Evolutionary conservation across 1,140 invertebrate genomes (phyloP).

Genomic region (Venturia canescens): DNA sequence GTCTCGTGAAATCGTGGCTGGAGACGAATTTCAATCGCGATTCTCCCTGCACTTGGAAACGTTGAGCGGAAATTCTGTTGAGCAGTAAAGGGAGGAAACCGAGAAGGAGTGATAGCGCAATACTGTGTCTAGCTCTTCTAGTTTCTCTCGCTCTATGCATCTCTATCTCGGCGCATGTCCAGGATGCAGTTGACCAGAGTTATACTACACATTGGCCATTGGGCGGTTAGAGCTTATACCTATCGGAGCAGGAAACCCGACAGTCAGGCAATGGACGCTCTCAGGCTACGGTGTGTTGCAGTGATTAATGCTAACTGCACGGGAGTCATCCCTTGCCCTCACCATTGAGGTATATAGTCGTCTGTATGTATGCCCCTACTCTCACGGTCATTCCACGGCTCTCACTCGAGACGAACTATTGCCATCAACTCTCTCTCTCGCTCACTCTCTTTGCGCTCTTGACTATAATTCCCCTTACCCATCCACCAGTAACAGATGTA

Average conservation of each 20-base stretch:
- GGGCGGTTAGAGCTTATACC: conserved; percentile 66
- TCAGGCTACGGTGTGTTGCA: conserved; percentile 68
- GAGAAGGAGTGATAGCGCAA: conserved; percentile 26
- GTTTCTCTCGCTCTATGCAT: conserved; percentile 27
- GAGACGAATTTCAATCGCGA: conserved; percentile 40
- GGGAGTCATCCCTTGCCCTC: conserved; percentile 65
- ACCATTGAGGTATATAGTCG: background rate
- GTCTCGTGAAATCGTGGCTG: conserved; percentile 22
- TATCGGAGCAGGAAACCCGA: conserved; percentile 58
- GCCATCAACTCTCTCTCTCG: conserved; percentile 60
- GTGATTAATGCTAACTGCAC: conserved; percentile 76
- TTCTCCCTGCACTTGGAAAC: conserved; percentile 10
- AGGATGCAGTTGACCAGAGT: conserved; percentile 56
- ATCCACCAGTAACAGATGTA: conserved; percentile 72
- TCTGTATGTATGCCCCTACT: background rate
- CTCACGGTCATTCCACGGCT: conserved; percentile 9
- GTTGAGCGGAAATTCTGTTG: conserved; percentile 1
- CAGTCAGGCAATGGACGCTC: conserved; percentile 56
- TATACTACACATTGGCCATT: conserved; percentile 52
- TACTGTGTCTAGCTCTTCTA: background rate
- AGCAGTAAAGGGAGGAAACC: conserved; percentile 24
- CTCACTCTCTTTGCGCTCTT: background rate
- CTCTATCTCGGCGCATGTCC: conserved; percentile 52
- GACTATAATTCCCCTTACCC: conserved; percentile 27
- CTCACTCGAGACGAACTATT: conserved; percentile 60